These are phyloP conservation scores for Tetramorium bicarinatum DNA, from an alignment of 2,888 invertebrate genomes.

Conservation along the genomic window DNA sequence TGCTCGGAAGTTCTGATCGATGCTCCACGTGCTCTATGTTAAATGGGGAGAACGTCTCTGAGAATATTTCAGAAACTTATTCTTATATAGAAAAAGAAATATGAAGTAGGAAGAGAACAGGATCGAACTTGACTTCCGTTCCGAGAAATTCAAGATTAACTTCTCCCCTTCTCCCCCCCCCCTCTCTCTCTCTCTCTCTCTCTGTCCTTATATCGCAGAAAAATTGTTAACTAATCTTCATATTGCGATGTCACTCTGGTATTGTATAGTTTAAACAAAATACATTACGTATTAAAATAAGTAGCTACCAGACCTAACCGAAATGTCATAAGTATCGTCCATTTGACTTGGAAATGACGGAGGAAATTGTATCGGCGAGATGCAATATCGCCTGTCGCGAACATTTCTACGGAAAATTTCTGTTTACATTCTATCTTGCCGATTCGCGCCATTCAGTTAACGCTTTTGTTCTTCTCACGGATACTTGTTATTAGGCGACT, in stretches of 20 bases:
- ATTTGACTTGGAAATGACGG: slow-evolving; percentile 4
- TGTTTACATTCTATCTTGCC: not conserved
- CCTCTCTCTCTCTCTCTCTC: no score
- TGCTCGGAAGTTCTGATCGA: slow-evolving; percentile 8
- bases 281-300: not conserved
- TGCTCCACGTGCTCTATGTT: slow-evolving; percentile 12
- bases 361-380: slow-evolving; percentile 38
- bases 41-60: slow-evolving; percentile 1
- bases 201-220: not conserved
- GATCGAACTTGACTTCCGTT: slow-evolving; percentile 30
- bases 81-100: slow-evolving; percentile 9
- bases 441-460: not conserved
- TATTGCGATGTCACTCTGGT: not conserved
- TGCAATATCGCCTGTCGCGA: not conserved
- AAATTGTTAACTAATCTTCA: slow-evolving; percentile 22
- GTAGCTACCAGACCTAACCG: not conserved
- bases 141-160: slow-evolving; percentile 15
- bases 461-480: slow-evolving; percentile 1
- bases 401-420: not conserved
- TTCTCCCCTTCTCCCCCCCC: not conserved
- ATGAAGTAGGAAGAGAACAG: not conserved
- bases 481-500: slow-evolving; percentile 41
- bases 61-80: slow-evolving; percentile 33
- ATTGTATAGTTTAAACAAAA: slow-evolving; percentile 9
- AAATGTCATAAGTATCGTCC: not conserved